These are phyloP conservation scores for Polydrusus tereticollis DNA, from an alignment of 2,888 invertebrate species.

Conservation along the genomic window DNA sequence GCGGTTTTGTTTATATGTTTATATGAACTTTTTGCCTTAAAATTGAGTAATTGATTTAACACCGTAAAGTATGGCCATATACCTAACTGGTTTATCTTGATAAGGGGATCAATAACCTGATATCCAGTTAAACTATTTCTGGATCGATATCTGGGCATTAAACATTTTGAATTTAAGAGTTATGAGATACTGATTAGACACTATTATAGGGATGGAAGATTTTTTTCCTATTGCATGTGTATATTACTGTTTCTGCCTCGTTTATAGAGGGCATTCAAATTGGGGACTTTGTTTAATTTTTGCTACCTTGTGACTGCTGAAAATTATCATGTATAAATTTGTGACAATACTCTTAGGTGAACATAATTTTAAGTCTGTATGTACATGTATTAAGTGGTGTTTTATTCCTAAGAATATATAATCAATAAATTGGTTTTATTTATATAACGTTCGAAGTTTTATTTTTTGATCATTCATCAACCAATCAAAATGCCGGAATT, in stretches of 20 bases:
- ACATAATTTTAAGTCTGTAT: constrained; percentile 48
- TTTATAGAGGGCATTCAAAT: not conserved
- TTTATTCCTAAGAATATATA: constrained; percentile 53
- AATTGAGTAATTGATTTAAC: no score
- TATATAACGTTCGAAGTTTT: constrained; percentile 52
- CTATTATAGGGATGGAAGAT: no score
- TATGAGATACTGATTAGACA: no score
- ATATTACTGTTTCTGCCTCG: not conserved
- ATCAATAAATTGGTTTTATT: constrained; percentile 61
- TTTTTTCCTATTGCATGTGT: not conserved
- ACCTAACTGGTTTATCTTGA: no score
- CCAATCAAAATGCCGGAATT: not conserved
- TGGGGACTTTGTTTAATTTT: not conserved
- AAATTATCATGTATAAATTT: constrained; percentile 59
- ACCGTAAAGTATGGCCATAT: no score
- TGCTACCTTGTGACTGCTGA: constrained; percentile 55
- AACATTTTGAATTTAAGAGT: no score
- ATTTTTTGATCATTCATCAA: not conserved
- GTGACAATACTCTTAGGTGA: constrained; percentile 60
- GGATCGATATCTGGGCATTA: no score
- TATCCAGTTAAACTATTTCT: no score
- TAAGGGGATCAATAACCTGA: no score
- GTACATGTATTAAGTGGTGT: constrained; percentile 49
- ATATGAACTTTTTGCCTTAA: no score
- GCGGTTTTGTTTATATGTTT: no score